Evolutionary conservation across 2,113 vertebrate genomes (phyloP).

Genomic region (Talpa occidentalis): DNA sequence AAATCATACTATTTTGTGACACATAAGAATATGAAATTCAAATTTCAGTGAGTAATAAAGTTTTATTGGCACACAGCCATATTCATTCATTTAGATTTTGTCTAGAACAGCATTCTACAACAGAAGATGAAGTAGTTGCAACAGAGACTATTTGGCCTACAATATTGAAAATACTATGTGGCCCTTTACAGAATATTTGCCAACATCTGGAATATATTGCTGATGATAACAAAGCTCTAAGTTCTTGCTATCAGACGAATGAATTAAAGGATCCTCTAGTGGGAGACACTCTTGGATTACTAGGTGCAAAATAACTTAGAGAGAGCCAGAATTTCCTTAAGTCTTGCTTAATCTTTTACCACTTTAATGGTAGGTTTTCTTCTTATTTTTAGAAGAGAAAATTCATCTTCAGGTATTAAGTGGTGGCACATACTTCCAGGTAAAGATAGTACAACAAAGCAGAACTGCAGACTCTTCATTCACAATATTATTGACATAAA

Average conservation of each 20-base stretch:
- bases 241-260: not conserved
- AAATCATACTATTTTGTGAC: not conserved
- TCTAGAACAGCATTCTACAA: not conserved
- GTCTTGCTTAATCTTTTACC: not conserved
- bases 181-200: constrained; percentile 1
- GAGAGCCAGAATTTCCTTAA: constrained; percentile 2
- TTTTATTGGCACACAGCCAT: not conserved
- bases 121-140: not conserved
- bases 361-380: not conserved
- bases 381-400: constrained; percentile 32
- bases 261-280: not conserved
- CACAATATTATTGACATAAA: not conserved
- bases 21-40: constrained; percentile 13
- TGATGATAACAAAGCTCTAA: not conserved
- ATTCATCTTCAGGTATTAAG: constrained; percentile 10
- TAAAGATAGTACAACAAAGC: not conserved
- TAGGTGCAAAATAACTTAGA: not conserved
- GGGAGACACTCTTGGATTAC: not conserved
- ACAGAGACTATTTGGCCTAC: not conserved
- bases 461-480: not conserved
- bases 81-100: not conserved
- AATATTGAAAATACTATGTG: constrained; percentile 1
- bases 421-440: not conserved
- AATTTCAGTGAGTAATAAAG: constrained; percentile 37
- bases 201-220: not conserved